Evolutionary conservation across 2,888 invertebrate genomes (phyloP), one percentile per base, ranked within the genome.

Genomic region (Pristionchus arcanus): DNA sequence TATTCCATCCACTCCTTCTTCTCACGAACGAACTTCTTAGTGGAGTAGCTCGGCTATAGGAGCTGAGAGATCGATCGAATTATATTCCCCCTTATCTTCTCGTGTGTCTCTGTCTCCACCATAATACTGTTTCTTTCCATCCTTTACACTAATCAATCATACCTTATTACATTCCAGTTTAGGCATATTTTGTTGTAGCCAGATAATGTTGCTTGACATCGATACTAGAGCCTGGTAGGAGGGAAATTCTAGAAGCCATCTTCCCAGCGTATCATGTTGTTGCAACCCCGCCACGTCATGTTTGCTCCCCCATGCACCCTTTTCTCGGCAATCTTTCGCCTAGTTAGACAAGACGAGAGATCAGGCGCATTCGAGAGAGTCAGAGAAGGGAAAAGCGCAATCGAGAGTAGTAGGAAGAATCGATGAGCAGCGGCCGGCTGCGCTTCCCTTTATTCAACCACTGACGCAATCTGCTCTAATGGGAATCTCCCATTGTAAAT

Each of bases 371-470:
- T 63, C 9, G n/a, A 63, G 63, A 63, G 63, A n/a, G 0, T n/a
- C 25, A 63, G 63, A 63, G n/a, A n/a, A n/a, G n/a, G n/a, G n/a
- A n/a, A n/a, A n/a, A n/a, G n/a, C n/a, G n/a, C 63, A 63, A n/a
- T 63, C 25, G 25, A 7, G 63, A 25, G 42, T 9, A 63, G 25
- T 21, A 63, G n/a, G 25, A n/a, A 11, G 63, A 63, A 63, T 63
- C 63, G 63, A 63, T 63, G 63, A 59, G 59, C n/a, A n/a, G n/a
- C 19, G 59, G 59, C 19, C 21, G 63, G n/a, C 55, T 25, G 63
- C 63, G 63, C 63, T 63, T 63, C 63, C 63, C 9, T n/a, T 63
- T 63, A 63, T 63, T 63, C 63, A 63, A 63, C 63, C 63, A 63
- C 19, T 59, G 63, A 63, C 63, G 63, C n/a, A 63, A 63, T 25